Conservation (phyloP, 2,888 invertebrate species). For the Zootermopsis nevadensis region DNA sequence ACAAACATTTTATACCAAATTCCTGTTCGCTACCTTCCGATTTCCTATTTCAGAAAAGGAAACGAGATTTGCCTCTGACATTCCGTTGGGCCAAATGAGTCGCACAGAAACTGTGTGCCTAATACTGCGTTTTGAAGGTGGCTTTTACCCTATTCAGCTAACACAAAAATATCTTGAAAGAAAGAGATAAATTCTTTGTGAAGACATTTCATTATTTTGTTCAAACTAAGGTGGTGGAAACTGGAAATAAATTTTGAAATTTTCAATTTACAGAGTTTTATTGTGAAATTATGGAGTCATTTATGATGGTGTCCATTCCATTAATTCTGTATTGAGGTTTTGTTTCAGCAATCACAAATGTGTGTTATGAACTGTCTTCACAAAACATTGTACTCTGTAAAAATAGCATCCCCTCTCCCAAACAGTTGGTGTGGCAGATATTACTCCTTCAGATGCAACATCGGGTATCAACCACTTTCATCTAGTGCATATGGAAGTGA, state of each 20-base stretch:
- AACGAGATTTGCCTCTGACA: not conserved
- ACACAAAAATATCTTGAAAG: constrained; percentile 54
- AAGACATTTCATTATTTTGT: constrained; percentile 50
- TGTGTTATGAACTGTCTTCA: constrained; percentile 51
- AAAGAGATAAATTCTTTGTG: constrained; percentile 48
- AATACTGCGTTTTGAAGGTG: constrained; percentile 34
- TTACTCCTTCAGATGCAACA: constrained; percentile 52
- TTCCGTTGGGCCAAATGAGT: constrained; percentile 4
- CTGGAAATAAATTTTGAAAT: not conserved
- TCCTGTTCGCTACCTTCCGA: constrained; percentile 34
- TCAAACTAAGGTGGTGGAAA: not conserved
- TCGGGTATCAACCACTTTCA: constrained; percentile 52
- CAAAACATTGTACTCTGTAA: constrained; percentile 38
- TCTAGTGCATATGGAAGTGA: constrained; percentile 50
- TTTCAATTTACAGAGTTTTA: not conserved
- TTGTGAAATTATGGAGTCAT: not conserved
- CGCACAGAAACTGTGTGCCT: not conserved
- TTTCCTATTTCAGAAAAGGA: constrained; percentile 11
- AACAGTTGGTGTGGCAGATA: constrained; percentile 47
- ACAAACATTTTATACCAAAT: constrained; percentile 47
- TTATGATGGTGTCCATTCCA: no score
- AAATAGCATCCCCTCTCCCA: constrained; percentile 21
- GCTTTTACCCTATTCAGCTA: constrained; percentile 42
- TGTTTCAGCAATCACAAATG: no score
- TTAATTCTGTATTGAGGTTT: no score